phyloP scores from a whole-genome alignment of 2,888 invertebrate genomes.

The Latrodectus hesperus region DNA sequence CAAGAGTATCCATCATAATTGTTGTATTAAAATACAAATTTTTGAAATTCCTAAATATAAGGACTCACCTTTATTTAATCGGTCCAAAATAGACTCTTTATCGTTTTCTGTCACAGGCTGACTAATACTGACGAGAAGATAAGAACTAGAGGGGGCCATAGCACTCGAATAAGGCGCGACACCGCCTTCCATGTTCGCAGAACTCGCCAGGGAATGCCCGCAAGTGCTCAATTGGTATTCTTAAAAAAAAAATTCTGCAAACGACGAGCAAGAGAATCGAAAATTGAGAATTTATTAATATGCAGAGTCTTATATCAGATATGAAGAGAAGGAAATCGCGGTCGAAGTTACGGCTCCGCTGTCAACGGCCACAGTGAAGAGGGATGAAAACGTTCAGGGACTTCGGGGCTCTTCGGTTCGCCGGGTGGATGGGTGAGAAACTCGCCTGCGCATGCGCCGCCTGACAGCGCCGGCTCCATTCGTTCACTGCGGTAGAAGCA shows the following conservation, averaged over 20 bases:
- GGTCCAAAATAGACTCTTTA: constrained; percentile 93
- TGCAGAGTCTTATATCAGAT: too few species aligned
- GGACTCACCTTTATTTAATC: constrained; percentile 91
- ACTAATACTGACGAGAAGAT: constrained; percentile 92
- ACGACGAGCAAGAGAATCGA: constrained; percentile 1
- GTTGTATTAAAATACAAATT: too few species aligned
- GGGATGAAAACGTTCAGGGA: constrained; percentile 15
- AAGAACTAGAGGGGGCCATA: constrained; percentile 82
- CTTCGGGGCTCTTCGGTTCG: constrained; percentile 29
- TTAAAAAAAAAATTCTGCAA: background rate
- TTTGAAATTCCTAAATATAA: too few species aligned
- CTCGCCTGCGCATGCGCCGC: constrained; percentile 38
- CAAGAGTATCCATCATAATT: too few species aligned
- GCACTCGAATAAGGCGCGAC: constrained; percentile 58
- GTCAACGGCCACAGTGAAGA: constrained; percentile 27
- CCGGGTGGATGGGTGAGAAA: constrained; percentile 30
- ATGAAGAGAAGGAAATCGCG: background rate
- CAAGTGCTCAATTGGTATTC: background rate
- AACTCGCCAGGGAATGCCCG: background rate
- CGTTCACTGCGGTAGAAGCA: constrained; percentile 66
- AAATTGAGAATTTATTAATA: too few species aligned
- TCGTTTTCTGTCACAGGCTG: constrained; percentile 94
- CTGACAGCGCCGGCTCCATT: constrained; percentile 62
- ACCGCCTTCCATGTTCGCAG: constrained; percentile 60
- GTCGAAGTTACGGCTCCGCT: background rate